These are phyloP conservation scores for Chouioia cunea DNA, from an alignment of 2,888 invertebrate species.

Conservation along the genomic window DNA sequence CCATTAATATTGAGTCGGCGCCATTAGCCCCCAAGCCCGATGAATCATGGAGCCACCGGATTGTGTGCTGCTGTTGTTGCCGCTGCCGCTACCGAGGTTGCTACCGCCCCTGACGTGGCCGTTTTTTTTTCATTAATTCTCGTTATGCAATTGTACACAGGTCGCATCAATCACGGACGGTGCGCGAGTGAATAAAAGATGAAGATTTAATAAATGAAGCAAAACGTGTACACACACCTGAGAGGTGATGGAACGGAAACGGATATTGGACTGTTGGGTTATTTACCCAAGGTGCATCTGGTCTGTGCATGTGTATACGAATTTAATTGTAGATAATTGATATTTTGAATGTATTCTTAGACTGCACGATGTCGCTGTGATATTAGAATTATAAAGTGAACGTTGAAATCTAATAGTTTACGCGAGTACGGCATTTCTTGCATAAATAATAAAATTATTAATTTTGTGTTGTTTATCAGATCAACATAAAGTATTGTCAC, in stretches of 20 bases:
- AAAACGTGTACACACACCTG: not conserved
- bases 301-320: not conserved
- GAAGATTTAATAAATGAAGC: constrained; percentile 40
- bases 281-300: constrained; percentile 13
- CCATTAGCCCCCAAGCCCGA: constrained; percentile 26
- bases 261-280: constrained; percentile 27
- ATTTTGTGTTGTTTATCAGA: too few species aligned
- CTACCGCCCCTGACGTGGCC: not conserved
- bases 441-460: too few species aligned
- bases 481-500: too few species aligned
- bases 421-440: too few species aligned
- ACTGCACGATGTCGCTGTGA: constrained; percentile 1
- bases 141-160: not conserved
- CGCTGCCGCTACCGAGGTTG: constrained; percentile 5
- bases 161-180: constrained; percentile 27
- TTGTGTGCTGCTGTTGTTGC: too few species aligned
- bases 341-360: too few species aligned
- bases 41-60: constrained; percentile 32
- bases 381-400: constrained; percentile 3
- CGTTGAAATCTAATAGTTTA: too few species aligned
- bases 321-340: constrained; percentile 37
- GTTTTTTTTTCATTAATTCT: constrained; percentile 8
- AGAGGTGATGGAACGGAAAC: constrained; percentile 29
- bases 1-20: constrained; percentile 39
- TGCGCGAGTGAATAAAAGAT: constrained; percentile 23